phyloP scores from a whole-genome alignment of 30 jellyfish, hydroid and myxozoan species.

The Haliclystus octoradiatus region DNA sequence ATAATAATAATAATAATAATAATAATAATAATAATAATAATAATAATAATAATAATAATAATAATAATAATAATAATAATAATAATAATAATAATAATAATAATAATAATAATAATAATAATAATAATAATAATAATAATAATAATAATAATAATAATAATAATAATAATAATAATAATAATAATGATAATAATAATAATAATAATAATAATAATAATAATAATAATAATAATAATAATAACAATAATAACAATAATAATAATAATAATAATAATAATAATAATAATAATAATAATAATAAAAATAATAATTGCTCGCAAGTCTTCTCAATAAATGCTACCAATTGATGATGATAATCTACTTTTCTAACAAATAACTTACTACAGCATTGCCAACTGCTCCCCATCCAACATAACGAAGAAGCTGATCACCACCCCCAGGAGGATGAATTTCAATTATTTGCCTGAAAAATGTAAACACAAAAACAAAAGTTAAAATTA shows the following conservation, averaged over 20 bases:
- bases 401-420: conserved; percentile 89
- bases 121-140: not conserved
- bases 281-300: not conserved
- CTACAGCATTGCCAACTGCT: conserved; percentile 54
- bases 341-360: too few species aligned
- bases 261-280: not conserved
- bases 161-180: not conserved
- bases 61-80: not conserved
- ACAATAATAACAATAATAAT: not conserved
- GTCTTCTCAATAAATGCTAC: too few species aligned
- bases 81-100: not conserved
- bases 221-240: not conserved
- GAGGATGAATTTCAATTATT: conserved; percentile 32
- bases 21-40: not conserved
- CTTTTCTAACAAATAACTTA: too few species aligned
- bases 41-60: not conserved
- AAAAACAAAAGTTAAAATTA: too few species aligned
- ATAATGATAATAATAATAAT: not conserved
- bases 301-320: not conserved
- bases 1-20: not conserved
- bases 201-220: not conserved
- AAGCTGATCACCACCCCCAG: conserved; percentile 42
- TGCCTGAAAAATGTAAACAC: not conserved
- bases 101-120: not conserved
- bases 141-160: not conserved